Evolutionary conservation across 2,113 vertebrate species (phyloP), one percentile per base, ranked within the genome.

Genomic region (Nothoprocta perdicaria): DNA sequence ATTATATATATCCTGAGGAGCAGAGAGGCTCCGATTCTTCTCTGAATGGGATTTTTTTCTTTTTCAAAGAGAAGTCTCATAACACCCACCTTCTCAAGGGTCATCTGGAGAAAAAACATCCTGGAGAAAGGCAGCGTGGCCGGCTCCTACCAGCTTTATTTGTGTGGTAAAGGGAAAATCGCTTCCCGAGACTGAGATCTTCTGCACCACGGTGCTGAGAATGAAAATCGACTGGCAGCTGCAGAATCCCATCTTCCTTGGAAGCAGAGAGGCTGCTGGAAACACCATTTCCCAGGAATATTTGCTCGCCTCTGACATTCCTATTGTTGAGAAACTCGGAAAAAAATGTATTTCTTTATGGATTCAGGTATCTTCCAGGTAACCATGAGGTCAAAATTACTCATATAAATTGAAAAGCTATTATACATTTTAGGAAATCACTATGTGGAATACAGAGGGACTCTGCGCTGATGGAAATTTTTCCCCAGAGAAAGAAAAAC

Each of bases 121-220:
- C 76, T 31, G 14, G 62, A 26, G 72, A 53, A 72, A 88, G 68
- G 72, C 76, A 72, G 65, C 14, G 57, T 52, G 21, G n/a, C 53
- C 77, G 35, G 23, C 46, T 69, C 9, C 21, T 26, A 35, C 15
- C 31, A 9, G 21, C 46, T 4, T 27, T 2, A 50, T 6, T 26
- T 27, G 11, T 5, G 3, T 1, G 3, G 53, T 40, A 17, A 6
- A 52, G 17, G 16, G 27, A 60, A 18, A 40, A 52, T 6, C 17
- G 41, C 16, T 73, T 43, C 61, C 68, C 0, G 1, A 35, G 23
- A 17, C 4, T 18, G 27, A 43, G 26, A 12, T 21, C 61, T 46
- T 55, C 27, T 74, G 26, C 1, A 2, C 53, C 33, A 8, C 19
- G 12, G 45, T 1, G 0, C 5, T 33, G 65, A 21, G 33, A 69